Percentiles rank a stretch among this genome's conserved stretches.
Conservation (phyloP, 2,888 invertebrate genomes). For the Agonum fuliginosum region DNA sequence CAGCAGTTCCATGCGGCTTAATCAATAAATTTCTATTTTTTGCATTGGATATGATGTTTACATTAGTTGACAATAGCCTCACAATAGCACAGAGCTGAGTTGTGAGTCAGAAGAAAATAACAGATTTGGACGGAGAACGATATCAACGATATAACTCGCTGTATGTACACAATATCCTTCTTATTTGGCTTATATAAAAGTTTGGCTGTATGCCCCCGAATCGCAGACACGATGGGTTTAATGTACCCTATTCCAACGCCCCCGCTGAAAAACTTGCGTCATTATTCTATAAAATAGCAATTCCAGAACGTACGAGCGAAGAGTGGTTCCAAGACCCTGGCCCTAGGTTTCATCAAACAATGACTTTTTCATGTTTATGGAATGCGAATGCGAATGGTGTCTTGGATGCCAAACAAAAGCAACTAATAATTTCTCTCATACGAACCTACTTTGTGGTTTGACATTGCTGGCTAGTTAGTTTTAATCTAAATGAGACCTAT, state of each 20-base stretch:
- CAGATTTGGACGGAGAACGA: neutral
- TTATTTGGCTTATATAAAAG: slow-evolving; percentile 50
- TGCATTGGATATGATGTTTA: slow-evolving; percentile 15
- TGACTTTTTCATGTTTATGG: slow-evolving; percentile 56
- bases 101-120: neutral
- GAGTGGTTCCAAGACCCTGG: neutral
- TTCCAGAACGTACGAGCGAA: slow-evolving; percentile 12
- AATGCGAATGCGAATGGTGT: slow-evolving; percentile 9
- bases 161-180: slow-evolving; percentile 42
- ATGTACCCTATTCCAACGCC: slow-evolving; percentile 45
- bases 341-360: slow-evolving; percentile 43
- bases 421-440: neutral
- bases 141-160: slow-evolving; percentile 9
- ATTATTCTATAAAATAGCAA: slow-evolving; percentile 56
- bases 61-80: neutral
- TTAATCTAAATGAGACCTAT: no score
- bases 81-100: neutral
- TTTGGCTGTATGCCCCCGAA: slow-evolving; percentile 20
- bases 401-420: slow-evolving; percentile 7
- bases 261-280: slow-evolving; percentile 49
- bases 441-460: neutral
- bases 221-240: slow-evolving; percentile 34
- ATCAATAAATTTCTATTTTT: slow-evolving; percentile 14
- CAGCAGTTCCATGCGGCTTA: no score
- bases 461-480: no score